phyloP scores from a whole-genome alignment of 2,797 vertebrate genomes.

The Caiman crocodilus region DNA sequence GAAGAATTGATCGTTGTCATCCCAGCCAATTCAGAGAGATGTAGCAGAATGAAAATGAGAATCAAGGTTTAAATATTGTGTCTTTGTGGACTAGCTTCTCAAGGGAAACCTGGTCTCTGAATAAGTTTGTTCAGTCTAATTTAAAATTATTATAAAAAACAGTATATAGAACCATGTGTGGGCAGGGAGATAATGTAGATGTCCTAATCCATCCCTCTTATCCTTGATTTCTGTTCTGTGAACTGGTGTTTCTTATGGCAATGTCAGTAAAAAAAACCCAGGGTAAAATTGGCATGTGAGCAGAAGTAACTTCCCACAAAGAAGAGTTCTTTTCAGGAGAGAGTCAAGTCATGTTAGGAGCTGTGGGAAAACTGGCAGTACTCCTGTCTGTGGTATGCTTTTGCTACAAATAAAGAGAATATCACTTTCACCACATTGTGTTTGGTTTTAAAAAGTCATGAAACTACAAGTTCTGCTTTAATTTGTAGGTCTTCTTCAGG shows the following conservation, averaged over 20 bases:
- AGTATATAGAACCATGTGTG: background rate
- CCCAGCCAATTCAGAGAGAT: background rate
- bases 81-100: background rate
- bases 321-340: background rate
- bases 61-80: background rate
- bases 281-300: background rate
- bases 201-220: background rate
- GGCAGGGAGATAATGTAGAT: background rate
- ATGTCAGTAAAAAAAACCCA: background rate
- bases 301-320: background rate
- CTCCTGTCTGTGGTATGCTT: background rate
- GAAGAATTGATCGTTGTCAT: background rate
- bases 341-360: background rate
- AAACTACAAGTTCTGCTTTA: background rate
- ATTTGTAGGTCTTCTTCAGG: constrained; percentile 82
- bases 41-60: background rate
- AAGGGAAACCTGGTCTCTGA: background rate
- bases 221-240: background rate
- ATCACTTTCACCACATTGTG: background rate
- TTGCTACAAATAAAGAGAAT: background rate
- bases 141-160: background rate
- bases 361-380: background rate
- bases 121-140: background rate
- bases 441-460: background rate
- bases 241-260: background rate